Conservation (phyloP, 1,140 invertebrate genomes). For the Papilio aristodemus region DNA sequence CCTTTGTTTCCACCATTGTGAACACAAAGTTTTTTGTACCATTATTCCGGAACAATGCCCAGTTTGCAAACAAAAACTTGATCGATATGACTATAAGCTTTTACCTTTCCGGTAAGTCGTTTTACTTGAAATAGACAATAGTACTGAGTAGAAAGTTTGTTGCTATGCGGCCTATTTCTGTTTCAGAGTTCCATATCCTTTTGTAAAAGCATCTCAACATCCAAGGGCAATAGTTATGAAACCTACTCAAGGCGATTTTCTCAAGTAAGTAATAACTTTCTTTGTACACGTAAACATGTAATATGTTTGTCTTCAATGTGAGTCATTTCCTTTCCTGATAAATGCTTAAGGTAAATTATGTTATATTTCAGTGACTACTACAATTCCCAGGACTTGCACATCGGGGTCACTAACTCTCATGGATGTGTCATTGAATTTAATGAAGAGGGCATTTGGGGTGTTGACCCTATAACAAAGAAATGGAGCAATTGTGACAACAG, state of each 20-base stretch:
- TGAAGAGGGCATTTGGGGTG: slow-evolving; percentile 84
- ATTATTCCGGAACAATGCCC: slow-evolving; percentile 86
- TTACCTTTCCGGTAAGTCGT: slow-evolving; percentile 85
- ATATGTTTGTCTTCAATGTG: slow-evolving; percentile 35
- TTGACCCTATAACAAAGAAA: slow-evolving; percentile 65
- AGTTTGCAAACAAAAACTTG: slow-evolving; percentile 84
- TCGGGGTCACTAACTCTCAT: slow-evolving; percentile 88
- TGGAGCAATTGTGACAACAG: slow-evolving; percentile 63
- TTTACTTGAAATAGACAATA: slow-evolving; percentile 29
- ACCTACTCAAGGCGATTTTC: slow-evolving; percentile 89
- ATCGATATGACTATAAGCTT: slow-evolving; percentile 82
- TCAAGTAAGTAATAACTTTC: slow-evolving; percentile 83
- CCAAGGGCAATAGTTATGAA: slow-evolving; percentile 88
- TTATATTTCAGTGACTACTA: slow-evolving; percentile 85
- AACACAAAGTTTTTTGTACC: slow-evolving; percentile 89
- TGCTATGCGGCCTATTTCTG: slow-evolving; percentile 57
- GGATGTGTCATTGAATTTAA: slow-evolving; percentile 90
- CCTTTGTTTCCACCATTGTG: slow-evolving; percentile 91
- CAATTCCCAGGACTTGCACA: slow-evolving; percentile 89
- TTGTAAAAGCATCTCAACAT: slow-evolving; percentile 86
- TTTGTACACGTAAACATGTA: slow-evolving; percentile 22
- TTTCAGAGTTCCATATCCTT: slow-evolving; percentile 88
- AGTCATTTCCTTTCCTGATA: slow-evolving; percentile 49
- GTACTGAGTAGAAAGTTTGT: slow-evolving; percentile 43
- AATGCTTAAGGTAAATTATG: slow-evolving; percentile 35